A percentile compares a stretch with the other conserved stretches of the same genome.
These are phyloP conservation scores for Andrena minutula DNA, from an alignment of 2,888 invertebrate genomes.

Conservation along the genomic window DNA sequence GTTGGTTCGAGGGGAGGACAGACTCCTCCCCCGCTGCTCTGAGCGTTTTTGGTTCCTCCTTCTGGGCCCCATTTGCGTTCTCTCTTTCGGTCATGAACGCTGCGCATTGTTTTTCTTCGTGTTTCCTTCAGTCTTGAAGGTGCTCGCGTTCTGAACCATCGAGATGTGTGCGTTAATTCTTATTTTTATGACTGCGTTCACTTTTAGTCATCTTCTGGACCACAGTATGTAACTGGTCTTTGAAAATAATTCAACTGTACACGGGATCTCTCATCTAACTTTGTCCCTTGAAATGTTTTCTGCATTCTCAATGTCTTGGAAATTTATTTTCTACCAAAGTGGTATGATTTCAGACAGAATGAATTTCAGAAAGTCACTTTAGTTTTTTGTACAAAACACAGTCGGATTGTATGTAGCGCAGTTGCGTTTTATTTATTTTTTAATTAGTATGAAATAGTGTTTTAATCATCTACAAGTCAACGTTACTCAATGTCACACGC, in stretches of 20 bases:
- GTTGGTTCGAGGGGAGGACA: not conserved
- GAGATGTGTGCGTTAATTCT: not conserved
- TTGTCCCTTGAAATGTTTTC: not conserved
- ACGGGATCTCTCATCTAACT: not conserved
- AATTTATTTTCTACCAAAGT: not conserved
- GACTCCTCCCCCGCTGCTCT: constrained; percentile 21
- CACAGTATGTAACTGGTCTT: no score
- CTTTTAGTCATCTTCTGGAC: not conserved
- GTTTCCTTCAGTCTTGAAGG: not conserved
- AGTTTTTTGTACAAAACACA: no score
- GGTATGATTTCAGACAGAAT: no score
- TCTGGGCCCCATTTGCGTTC: constrained; percentile 56
- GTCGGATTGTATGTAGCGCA: not conserved
- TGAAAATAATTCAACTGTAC: not conserved
- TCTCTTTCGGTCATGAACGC: constrained; percentile 55
- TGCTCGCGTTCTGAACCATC: not conserved
- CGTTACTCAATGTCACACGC: not conserved
- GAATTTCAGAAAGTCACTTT: no score
- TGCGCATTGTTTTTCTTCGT: not conserved
- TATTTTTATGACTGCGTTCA: not conserved
- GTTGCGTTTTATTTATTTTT: not conserved
- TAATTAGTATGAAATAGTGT: not conserved
- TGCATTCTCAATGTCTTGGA: not conserved
- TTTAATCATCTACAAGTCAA: not conserved
- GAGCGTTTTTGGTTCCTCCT: constrained; percentile 61